Percentiles rank a stretch among this genome's conserved stretches.
Conservation (phyloP, 2,888 invertebrate species). For the Hydroisotoma schaefferi region DNA sequence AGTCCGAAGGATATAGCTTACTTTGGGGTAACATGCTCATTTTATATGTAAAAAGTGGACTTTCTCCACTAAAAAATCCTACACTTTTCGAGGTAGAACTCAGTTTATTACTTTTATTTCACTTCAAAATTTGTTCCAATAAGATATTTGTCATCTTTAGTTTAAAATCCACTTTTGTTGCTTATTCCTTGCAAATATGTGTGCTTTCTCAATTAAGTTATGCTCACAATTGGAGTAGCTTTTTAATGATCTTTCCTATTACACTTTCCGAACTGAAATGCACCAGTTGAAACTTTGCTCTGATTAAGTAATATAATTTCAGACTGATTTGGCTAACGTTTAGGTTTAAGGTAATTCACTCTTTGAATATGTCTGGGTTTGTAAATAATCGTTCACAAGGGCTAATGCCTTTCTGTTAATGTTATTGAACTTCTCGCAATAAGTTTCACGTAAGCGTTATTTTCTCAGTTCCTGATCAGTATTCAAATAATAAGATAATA, state of each 20-base stretch:
- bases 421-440: constrained; percentile 4
- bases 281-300: too few relatives aligned
- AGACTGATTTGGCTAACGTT: neutral
- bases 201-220: too few relatives aligned
- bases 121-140: constrained; percentile 4
- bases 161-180: constrained; percentile 5
- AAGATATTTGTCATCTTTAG: neutral
- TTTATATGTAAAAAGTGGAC: neutral
- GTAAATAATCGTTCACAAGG: constrained; percentile 5
- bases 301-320: too few relatives aligned
- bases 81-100: neutral
- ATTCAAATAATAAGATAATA: constrained; percentile 2
- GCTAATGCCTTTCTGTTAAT: neutral
- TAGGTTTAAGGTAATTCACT: neutral
- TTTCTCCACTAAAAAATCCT: neutral
- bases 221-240: too few relatives aligned
- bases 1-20: constrained; percentile 36
- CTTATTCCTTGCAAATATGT: too few relatives aligned
- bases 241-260: neutral
- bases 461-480: constrained; percentile 1
- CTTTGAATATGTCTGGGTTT: neutral
- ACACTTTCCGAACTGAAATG: neutral
- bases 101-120: constrained; percentile 10
- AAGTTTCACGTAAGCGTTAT: too few relatives aligned
- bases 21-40: constrained; percentile 33